Conservation (phyloP, 2,888 invertebrate species). For the Nomada flava region DNA sequence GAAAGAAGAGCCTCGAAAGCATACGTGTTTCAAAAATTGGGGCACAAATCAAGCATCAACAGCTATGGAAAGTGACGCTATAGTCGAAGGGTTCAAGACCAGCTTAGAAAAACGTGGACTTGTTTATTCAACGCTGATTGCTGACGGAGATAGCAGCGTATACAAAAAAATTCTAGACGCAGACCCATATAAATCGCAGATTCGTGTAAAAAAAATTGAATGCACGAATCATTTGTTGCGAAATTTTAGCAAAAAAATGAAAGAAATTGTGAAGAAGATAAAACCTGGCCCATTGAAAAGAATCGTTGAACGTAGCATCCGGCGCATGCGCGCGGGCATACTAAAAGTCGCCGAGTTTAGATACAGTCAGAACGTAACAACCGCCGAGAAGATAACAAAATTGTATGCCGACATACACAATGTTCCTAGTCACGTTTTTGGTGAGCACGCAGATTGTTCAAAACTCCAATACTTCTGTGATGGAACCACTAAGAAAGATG, state of each 20-base stretch:
- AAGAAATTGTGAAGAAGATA: neutral
- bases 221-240: neutral
- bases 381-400: neutral
- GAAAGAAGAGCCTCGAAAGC: neutral
- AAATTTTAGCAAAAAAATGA: constrained; percentile 2
- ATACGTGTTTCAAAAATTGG: neutral
- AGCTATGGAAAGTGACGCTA: neutral
- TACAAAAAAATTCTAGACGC: neutral
- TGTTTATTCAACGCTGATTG: neutral
- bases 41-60: neutral
- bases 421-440: constrained; percentile 3
- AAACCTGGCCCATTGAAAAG: neutral
- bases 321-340: neutral
- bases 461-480: constrained; percentile 5
- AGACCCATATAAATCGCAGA: neutral
- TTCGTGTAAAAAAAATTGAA: constrained; percentile 10
- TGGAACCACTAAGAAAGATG: neutral
- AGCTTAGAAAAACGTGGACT: constrained; percentile 8
- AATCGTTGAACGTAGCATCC: neutral
- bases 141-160: neutral
- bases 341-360: neutral
- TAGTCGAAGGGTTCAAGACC: neutral
- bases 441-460: neutral
- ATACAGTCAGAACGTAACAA: neutral
- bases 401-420: neutral